These are phyloP conservation scores for Eristalinus sepulchralis DNA, from an alignment of 2,888 invertebrate genomes.

Conservation along the genomic window DNA sequence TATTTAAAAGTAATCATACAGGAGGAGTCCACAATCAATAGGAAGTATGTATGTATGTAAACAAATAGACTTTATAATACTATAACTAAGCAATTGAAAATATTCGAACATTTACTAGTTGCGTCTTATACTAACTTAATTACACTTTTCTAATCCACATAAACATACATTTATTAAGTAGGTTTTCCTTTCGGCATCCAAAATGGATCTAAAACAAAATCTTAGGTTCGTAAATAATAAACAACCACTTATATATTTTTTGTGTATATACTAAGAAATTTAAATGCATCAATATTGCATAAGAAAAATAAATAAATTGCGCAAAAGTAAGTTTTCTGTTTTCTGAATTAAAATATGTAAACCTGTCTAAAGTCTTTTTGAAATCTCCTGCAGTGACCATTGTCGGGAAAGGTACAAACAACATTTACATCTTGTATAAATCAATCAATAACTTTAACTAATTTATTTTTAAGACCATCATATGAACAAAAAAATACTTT, in stretches of 20 bases:
- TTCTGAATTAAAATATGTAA: neutral
- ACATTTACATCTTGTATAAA: too few species aligned
- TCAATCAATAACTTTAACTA: too few species aligned
- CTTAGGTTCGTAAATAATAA: slow-evolving; percentile 35
- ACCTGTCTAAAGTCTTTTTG: too few species aligned
- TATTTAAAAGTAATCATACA: neutral
- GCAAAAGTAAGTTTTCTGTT: neutral
- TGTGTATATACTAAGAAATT: slow-evolving; percentile 55
- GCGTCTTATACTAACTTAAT: slow-evolving; percentile 22
- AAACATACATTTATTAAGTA: neutral
- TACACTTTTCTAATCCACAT: slow-evolving; percentile 34
- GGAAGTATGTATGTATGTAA: slow-evolving; percentile 5
- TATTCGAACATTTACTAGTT: slow-evolving; percentile 13
- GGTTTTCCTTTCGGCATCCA: slow-evolving; percentile 36
- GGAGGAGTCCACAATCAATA: neutral
- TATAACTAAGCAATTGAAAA: slow-evolving; percentile 42
- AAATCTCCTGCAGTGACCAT: too few species aligned
- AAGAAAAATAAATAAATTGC: slow-evolving; percentile 39
- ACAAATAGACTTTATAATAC: slow-evolving; percentile 5
- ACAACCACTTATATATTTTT: slow-evolving; percentile 58
- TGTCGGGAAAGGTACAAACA: too few species aligned
- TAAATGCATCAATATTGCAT: slow-evolving; percentile 44
- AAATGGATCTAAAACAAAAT: slow-evolving; percentile 49
- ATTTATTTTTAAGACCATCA: too few species aligned
- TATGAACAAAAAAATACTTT: too few species aligned